Evolutionary conservation across 2,888 invertebrate species (phyloP).

Genomic region (Odontomyia ornata): DNA sequence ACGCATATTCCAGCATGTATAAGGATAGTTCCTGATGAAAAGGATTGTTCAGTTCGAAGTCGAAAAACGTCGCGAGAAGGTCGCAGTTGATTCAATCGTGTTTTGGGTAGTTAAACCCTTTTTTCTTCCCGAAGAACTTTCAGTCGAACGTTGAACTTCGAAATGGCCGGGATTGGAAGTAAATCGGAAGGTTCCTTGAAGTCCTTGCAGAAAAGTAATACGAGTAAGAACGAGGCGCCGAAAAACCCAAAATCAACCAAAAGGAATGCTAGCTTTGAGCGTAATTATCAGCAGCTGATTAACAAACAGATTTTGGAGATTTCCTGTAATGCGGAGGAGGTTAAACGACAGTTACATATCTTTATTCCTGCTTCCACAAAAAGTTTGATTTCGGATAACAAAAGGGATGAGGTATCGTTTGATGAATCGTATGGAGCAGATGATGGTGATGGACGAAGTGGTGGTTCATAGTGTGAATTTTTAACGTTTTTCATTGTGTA

Average conservation of each 20-base stretch:
- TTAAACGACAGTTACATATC: conserved; percentile 75
- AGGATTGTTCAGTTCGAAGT: background rate
- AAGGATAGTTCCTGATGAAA: background rate
- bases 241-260: background rate
- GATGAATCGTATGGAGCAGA: background rate
- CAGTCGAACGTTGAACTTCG: background rate
- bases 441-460: background rate
- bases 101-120: background rate
- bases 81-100: background rate
- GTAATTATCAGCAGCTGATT: conserved; percentile 61
- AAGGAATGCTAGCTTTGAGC: conserved; percentile 14
- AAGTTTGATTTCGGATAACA: background rate
- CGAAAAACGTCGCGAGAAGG: background rate
- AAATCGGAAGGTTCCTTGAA: background rate
- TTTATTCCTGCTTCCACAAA: conserved; percentile 68
- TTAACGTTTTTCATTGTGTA: too few relatives aligned
- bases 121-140: background rate
- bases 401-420: background rate
- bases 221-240: background rate
- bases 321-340: conserved; percentile 61
- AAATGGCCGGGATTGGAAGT: background rate
- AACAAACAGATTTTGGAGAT: conserved; percentile 62
- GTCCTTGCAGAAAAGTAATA: background rate
- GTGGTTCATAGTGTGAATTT: background rate
- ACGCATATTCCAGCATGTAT: background rate